Conservation (phyloP, 2,113 vertebrate genomes). For the Gallinago media region DNA sequence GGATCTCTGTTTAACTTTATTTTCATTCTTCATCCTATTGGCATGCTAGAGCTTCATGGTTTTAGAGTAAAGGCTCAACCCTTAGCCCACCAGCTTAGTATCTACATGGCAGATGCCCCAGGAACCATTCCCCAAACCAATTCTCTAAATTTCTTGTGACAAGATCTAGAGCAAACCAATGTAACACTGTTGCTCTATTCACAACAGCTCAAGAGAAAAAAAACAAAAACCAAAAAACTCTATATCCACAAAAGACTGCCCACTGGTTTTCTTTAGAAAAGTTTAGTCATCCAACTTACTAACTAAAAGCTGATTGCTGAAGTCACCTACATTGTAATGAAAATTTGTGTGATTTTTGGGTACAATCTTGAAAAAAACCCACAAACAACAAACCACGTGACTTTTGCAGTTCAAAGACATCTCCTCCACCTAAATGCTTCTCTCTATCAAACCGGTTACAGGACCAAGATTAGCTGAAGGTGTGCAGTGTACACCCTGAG, state of each 20-base stretch:
- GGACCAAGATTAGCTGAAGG: not conserved
- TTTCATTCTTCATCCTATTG: not conserved
- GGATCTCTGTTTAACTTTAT: not conserved
- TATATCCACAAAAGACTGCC: accelerated
- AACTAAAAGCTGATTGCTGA: not conserved
- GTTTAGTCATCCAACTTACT: not conserved
- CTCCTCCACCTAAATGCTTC: not conserved
- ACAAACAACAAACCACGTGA: accelerated
- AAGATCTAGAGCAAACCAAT: not conserved
- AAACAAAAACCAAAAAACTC: not conserved
- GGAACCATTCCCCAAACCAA: not conserved
- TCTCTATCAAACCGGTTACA: not conserved
- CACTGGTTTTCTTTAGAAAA: not conserved
- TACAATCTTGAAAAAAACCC: not conserved
- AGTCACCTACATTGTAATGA: not conserved
- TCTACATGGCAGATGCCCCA: not conserved
- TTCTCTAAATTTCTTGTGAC: not conserved
- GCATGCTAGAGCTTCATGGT: not conserved
- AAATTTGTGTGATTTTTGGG: not conserved
- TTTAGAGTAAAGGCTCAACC: not conserved
- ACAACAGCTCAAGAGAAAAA: not conserved
- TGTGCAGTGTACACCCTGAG: not conserved
- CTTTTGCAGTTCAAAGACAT: not conserved
- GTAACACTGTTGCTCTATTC: not conserved
- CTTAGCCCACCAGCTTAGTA: not conserved